Base-by-base conservation (phyloP, 2,113 vertebrate species). In the Chaetura pelagica region DNA sequence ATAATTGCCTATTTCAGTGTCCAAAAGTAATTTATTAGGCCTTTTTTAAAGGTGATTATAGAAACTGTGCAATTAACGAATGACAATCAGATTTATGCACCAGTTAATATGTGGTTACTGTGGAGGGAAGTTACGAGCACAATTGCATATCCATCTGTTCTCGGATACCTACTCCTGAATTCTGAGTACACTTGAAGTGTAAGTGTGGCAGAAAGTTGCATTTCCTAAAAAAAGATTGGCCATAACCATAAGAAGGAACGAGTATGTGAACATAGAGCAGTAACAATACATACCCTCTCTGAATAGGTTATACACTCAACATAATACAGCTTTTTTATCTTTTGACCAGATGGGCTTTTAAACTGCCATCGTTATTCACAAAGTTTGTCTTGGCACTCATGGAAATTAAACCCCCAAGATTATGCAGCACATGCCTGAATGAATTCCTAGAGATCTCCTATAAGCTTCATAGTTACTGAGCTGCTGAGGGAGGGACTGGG, bases 381-480 rank as follows among this genome's bases (percentile, higher is more conserved):
- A 5, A 0, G 0, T 34, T 64, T 80, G 4, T 32, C 27, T 76
- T 69, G n/a, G 22, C 40, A 63, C 9, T 40, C 3, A 30, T 15
- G 18, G 58, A 52, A 75, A 94, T 88, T 22, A 76, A 90, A 32
- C 24, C 30, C 30, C 24, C 11, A 17, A 34, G 26, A 49, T 54
- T 46, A 18, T 40, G 35, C 5, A 68, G 16, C 21, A 35, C 5
- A 11, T 15, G 74, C 8, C 5, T 80, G 54, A 72, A 71, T 29
- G 15, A 51, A 67, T 32, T 72, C 40, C 11, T 3, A 8, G 14
- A 26, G 8, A 72, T 75, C 3, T 78, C 51, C 22, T 48, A 2
- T 38, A 61, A 78, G 13, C 15, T 23, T 75, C 71, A 30, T 15
- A 46, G 16, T 68, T 49, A 18, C 20, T 61, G 29, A 87, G 38